These are phyloP conservation scores for Spheniscus mendiculus DNA, from an alignment of 2,113 vertebrate species.

Conservation along the genomic window DNA sequence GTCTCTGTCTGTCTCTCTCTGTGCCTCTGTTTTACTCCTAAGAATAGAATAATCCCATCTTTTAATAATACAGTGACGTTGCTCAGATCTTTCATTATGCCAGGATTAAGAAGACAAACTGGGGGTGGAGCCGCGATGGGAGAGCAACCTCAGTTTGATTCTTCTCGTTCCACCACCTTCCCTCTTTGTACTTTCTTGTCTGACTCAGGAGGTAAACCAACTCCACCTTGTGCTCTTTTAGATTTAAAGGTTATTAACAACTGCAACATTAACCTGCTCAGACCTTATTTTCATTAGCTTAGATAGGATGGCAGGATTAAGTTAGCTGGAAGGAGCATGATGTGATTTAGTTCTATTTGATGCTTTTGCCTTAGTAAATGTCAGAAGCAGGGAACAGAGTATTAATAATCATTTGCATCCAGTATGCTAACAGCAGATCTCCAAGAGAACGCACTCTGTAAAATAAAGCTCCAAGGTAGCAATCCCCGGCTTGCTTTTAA, in stretches of 20 bases:
- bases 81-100: slow-evolving; percentile 10
- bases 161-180: neutral
- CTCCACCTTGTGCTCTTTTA: neutral
- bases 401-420: slow-evolving; percentile 66
- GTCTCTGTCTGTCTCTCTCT: neutral
- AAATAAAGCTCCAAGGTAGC: neutral
- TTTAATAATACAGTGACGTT: slow-evolving; percentile 17
- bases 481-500: neutral
- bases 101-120: slow-evolving; percentile 29
- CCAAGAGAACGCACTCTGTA: neutral
- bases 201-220: neutral
- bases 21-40: neutral
- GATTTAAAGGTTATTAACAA: slow-evolving; percentile 30
- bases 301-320: slow-evolving; percentile 11
- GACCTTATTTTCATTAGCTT: slow-evolving; percentile 26
- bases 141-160: neutral
- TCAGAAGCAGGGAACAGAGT: slow-evolving; percentile 59
- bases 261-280: slow-evolving; percentile 2
- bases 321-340: slow-evolving; percentile 22
- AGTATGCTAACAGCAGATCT: slow-evolving; percentile 22
- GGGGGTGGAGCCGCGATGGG: neutral
- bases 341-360: slow-evolving; percentile 57
- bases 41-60: slow-evolving; percentile 28
- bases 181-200: neutral
- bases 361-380: slow-evolving; percentile 61